phyloP scores from a whole-genome alignment of 1,140 invertebrate species.

The Ooceraea biroi region DNA sequence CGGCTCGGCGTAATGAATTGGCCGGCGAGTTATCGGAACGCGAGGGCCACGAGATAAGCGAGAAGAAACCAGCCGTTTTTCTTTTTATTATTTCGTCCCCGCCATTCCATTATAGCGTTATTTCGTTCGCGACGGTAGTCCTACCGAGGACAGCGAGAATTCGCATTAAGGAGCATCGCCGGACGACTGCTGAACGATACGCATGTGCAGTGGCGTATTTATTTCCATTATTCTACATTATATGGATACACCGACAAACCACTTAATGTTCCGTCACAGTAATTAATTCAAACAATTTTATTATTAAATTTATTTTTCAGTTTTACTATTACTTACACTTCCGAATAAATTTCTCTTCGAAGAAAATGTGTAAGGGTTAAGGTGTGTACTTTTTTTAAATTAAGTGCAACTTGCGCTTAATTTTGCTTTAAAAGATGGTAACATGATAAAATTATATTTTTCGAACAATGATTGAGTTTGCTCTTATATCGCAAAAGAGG shows the following conservation, averaged over 20 bases:
- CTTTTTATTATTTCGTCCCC: constrained; percentile 49
- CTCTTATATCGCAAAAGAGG: background rate
- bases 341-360: too few species aligned
- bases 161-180: constrained; percentile 50
- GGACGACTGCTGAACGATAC: constrained; percentile 25
- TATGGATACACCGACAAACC: background rate
- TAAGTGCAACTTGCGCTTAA: too few species aligned
- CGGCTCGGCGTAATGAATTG: constrained; percentile 47
- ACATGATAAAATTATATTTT: too few species aligned
- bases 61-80: constrained; percentile 50
- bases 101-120: constrained; percentile 65
- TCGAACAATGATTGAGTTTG: background rate
- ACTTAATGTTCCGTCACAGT: too few species aligned
- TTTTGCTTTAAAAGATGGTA: too few species aligned
- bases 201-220: constrained; percentile 41
- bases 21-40: constrained; percentile 51
- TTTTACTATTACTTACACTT: background rate
- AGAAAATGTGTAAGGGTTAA: too few species aligned
- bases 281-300: too few species aligned
- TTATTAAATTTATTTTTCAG: background rate
- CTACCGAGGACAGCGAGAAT: constrained; percentile 51
- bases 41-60: constrained; percentile 41
- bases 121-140: constrained; percentile 57
- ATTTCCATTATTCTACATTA: constrained; percentile 20
- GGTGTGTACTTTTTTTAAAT: too few species aligned